Conservation (phyloP, 1,140 invertebrate genomes). For the Eumaeus atala region DNA sequence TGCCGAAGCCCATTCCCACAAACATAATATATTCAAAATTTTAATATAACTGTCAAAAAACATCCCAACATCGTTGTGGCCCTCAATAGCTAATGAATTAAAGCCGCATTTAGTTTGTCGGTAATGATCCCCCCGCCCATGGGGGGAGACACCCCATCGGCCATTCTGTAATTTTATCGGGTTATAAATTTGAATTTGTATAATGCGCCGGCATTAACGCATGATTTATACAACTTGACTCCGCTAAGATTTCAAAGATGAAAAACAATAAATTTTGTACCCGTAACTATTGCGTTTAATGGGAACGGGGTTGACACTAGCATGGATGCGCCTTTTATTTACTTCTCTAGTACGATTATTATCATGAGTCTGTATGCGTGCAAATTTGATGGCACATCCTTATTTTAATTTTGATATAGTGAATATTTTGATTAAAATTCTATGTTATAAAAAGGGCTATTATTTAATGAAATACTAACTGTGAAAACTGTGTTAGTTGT, state of each 20-base stretch:
- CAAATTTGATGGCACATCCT: no score
- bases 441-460: no score
- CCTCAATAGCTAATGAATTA: slow-evolving; percentile 54
- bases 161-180: slow-evolving; percentile 74
- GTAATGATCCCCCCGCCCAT: slow-evolving; percentile 43
- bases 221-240: slow-evolving; percentile 74
- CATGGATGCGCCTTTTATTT: slow-evolving; percentile 31
- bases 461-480: no score
- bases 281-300: slow-evolving; percentile 70
- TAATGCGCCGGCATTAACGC: slow-evolving; percentile 70
- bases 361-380: no score
- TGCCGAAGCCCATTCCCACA: not conserved
- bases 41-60: slow-evolving; percentile 22
- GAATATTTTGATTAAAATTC: no score
- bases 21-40: slow-evolving; percentile 8
- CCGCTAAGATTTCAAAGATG: slow-evolving; percentile 72
- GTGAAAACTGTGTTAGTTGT: no score
- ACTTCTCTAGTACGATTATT: no score
- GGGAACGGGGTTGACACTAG: slow-evolving; percentile 33
- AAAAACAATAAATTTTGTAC: slow-evolving; percentile 72
- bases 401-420: no score
- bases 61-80: slow-evolving; percentile 15
- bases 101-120: slow-evolving; percentile 51
- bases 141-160: slow-evolving; percentile 48
- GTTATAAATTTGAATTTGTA: slow-evolving; percentile 75